These are phyloP conservation scores for Dromaius novaehollandiae DNA, from an alignment of 2,113 vertebrate species.

Conservation along the genomic window DNA sequence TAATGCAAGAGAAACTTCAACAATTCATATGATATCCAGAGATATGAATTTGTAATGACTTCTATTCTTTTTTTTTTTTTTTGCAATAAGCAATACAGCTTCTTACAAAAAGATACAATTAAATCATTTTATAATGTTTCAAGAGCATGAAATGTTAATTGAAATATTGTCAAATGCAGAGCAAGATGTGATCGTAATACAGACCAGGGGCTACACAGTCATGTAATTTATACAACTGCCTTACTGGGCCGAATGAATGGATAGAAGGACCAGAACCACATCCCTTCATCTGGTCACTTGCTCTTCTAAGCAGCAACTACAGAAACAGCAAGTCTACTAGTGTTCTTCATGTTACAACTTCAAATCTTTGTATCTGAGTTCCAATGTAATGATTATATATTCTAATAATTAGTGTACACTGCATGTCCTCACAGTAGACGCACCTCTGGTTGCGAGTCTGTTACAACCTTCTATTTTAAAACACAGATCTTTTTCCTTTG, in stretches of 20 bases:
- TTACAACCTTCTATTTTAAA: not conserved
- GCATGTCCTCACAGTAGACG: not conserved
- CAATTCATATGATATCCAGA: not conserved
- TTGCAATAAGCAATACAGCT: not conserved
- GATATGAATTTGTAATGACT: accelerated
- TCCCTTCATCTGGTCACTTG: not conserved
- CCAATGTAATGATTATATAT: not conserved
- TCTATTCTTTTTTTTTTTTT: not conserved
- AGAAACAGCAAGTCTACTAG: not conserved
- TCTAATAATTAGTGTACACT: not conserved
- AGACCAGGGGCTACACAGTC: not conserved
- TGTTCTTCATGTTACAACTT: not conserved
- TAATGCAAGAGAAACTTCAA: not conserved
- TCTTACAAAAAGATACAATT: not conserved
- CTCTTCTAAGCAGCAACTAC: not conserved
- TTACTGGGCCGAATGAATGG: not conserved
- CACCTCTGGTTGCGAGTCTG: not conserved
- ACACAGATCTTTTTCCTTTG: not conserved
- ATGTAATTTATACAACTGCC: not conserved
- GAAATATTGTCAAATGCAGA: not conserved
- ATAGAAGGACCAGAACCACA: not conserved
- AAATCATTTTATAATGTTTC: not conserved
- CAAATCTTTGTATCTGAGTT: not conserved
- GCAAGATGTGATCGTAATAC: not conserved
- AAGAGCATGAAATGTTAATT: not conserved